Evolutionary conservation across 2,888 invertebrate genomes (phyloP), one percentile per base, ranked within the genome.

Genomic region (Gibbula magus): DNA sequence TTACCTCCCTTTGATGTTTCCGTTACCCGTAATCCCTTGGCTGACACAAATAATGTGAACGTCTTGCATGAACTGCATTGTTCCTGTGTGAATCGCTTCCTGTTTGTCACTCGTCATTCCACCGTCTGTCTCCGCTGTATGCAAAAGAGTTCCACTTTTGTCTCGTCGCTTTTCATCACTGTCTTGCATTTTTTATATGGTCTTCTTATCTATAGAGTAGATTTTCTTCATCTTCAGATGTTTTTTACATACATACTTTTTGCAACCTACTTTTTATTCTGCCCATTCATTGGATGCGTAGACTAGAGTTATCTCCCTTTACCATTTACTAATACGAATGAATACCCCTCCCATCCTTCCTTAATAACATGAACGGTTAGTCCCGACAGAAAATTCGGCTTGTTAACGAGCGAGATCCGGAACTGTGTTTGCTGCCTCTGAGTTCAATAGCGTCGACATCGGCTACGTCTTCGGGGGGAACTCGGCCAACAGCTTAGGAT

Each of bases 381-480:
- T 70, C 70, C 70, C 70, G 70, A 70, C 70, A 70, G 70, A 70
- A 29, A 70, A 70, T 70, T 70, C 70, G 70, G 70, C 70, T 70
- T 70, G 70, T 70, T 70, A 70, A 39, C 70, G 70, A 70, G 70
- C 16, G 70, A 70, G 70, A 70, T 35, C 70, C 70, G 10, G 70
- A 70, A 18, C 29, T 70, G 70, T 70, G 70, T 32, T 18, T 70
- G 39, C 70, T 70, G 35, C 70, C 32, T 2, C 4, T 70, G 70
- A 70, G 70, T 35, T 70, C 70, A 18, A 35, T 39, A 39, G 70
- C 70, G 32, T 70, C 70, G 2, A 35, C 70, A 20, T 70, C 70
- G 4, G 56, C 56, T 35, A 70, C 70, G 39, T 32, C 70, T 35
- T 45, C 45, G 45, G 45, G 45, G 45, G 70, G 39, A 16, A 29